phyloP scores from a whole-genome alignment of 2,113 vertebrate genomes.

The Lycocorax pyrrhopterus region DNA sequence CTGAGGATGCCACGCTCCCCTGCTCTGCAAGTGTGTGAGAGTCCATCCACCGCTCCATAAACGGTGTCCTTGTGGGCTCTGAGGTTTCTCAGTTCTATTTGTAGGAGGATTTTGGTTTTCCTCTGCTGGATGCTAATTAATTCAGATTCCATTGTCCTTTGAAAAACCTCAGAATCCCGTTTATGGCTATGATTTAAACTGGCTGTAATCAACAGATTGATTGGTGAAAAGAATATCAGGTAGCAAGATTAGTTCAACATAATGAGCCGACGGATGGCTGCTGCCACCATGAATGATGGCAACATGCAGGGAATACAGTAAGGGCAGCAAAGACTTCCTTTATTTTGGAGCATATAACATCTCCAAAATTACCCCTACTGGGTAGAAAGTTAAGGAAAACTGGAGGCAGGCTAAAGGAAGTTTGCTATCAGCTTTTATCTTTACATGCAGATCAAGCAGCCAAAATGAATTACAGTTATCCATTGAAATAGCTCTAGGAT shows the following conservation, averaged over 20 bases:
- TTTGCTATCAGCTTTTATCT: constrained; percentile 29
- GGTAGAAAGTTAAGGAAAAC: constrained; percentile 32
- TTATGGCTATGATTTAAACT: background rate
- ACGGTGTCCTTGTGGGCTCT: background rate
- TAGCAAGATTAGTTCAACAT: background rate
- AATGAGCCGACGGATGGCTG: background rate
- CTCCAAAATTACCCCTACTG: background rate
- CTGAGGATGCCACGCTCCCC: background rate
- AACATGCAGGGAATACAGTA: background rate
- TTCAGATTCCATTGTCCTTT: background rate
- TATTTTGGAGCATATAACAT: background rate
- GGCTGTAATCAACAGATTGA: background rate
- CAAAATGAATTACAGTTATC: constrained; percentile 58
- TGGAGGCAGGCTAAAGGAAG: background rate
- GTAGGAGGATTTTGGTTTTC: background rate
- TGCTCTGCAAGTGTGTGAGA: background rate
- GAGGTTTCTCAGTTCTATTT: background rate
- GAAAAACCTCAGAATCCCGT: background rate
- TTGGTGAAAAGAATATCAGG: background rate
- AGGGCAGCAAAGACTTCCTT: background rate
- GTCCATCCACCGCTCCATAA: background rate
- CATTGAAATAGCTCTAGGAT: constrained; percentile 21
- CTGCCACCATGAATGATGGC: background rate
- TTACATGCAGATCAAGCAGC: constrained; percentile 44
- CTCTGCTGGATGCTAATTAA: background rate